Conservation (phyloP, 2,113 vertebrate species). For the Pelmatolapia mariae region DNA sequence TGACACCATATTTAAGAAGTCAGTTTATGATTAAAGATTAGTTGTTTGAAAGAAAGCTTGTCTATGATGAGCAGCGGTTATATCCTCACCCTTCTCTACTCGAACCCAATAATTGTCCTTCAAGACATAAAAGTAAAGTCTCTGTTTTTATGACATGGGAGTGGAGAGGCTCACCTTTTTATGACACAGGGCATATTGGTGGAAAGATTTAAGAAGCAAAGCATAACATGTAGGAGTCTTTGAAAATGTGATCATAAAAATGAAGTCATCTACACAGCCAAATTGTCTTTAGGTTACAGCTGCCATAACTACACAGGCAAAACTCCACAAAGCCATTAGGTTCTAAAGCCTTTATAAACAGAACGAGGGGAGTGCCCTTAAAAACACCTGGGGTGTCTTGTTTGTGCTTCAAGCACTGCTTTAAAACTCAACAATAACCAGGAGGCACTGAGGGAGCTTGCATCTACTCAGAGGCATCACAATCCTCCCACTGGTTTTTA, state of each 20-base stretch:
- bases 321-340: constrained; percentile 27
- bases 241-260: constrained; percentile 46
- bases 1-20: neutral
- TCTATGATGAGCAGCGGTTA: neutral
- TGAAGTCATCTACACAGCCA: constrained; percentile 15
- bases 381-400: constrained; percentile 20
- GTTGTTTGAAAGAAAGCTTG: neutral
- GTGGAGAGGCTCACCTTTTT: constrained; percentile 26
- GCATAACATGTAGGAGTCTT: constrained; percentile 16
- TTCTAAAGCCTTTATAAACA: constrained; percentile 12
- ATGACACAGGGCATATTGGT: constrained; percentile 20
- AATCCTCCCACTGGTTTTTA: neutral
- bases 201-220: constrained; percentile 49
- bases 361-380: neutral
- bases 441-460: neutral
- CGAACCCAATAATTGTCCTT: constrained; percentile 21
- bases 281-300: constrained; percentile 25
- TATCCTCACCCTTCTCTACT: neutral
- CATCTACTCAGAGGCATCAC: neutral
- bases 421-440: constrained; percentile 3
- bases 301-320: constrained; percentile 25
- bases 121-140: constrained; percentile 37
- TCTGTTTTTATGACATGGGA: constrained; percentile 32
- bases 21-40: neutral
- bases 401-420: constrained; percentile 11